Conservation (phyloP, 1,140 invertebrate species). For the Laupala kohalensis region DNA sequence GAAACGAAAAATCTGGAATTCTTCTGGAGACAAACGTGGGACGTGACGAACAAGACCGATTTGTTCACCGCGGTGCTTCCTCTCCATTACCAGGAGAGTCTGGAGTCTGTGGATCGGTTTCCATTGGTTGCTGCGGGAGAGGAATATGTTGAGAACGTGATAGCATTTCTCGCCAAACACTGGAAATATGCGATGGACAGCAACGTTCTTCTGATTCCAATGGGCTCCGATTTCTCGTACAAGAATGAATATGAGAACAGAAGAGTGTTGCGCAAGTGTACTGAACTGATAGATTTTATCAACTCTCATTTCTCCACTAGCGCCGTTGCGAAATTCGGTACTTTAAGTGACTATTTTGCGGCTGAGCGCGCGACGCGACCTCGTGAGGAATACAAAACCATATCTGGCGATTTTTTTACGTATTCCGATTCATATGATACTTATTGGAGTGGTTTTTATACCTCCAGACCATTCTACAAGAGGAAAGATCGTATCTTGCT, state of each 20-base stretch:
- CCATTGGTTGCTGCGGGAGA: too few species aligned
- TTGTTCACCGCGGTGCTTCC: conserved; percentile 97
- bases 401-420: conserved; percentile 96
- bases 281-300: too few species aligned
- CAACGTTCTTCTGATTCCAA: too few species aligned
- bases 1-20: conserved; percentile 77
- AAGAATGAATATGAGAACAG: too few species aligned
- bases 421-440: conserved; percentile 94
- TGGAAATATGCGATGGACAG: too few species aligned
- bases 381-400: conserved; percentile 53
- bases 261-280: too few species aligned
- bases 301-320: too few species aligned
- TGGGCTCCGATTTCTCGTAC: too few species aligned
- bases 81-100: conserved; percentile 98
- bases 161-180: too few species aligned
- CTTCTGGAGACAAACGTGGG: conserved; percentile 90
- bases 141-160: too few species aligned
- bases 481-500: conserved; percentile 59
- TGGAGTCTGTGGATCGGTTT: too few species aligned
- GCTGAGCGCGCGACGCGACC: conserved; percentile 50
- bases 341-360: conserved; percentile 86
- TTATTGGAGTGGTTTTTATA: conserved; percentile 98
- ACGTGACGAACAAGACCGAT: conserved; percentile 61
- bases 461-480: conserved; percentile 91
- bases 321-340: conserved; percentile 85